Evolutionary conservation across 37 sponge, comb jelly and placozoan species (phyloP), one percentile per base, ranked within the genome.

Genomic region (Eunapius fragilis): DNA sequence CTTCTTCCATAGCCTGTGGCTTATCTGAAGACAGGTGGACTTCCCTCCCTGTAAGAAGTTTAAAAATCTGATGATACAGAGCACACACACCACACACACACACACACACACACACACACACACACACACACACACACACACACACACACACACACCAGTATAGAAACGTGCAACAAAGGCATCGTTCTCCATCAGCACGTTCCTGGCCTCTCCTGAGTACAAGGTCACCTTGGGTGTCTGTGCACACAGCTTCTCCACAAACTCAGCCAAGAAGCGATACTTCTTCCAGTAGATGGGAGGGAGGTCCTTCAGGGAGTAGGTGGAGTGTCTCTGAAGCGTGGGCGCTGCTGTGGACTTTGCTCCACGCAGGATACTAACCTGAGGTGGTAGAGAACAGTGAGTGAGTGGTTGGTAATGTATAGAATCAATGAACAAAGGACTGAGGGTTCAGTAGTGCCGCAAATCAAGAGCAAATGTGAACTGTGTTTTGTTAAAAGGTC

Each of bases 161-260:
- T 96, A 96, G 71, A 96, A 94, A 71, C 89, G 89, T 6, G 85
- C 94, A 69, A 93, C 98, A 77, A 78, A 96, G 0, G 58, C 58
- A 25, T 76, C 91, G 83, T 96, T 96, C 90, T 97, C 98, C 98
- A 97, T 97, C 70, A 96, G 49, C 69, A 87, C 82, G 72, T 96
- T 96, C 87, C 96, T 97, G 36, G 97, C 94, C 67, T 75, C 77
- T 17, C 91, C 92, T 0, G 98, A 84, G 77, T 93, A 93, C 22
- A 91, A 47, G 0, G 83, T 89, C 71, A 96, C 88, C 85, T 97
- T 97, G 28, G 97, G 95, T 22, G 97, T 97, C 75, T 88, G 94
- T 32, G 97, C 90, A 67, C 92, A 80, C 0, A 97, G 87, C 35
- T 90, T 80, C 78, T 84, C 31, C 34, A 97, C 88, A 85, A 92